Percentiles rank a stretch among this genome's conserved stretches.
Evolutionary conservation across 2,888 invertebrate genomes (phyloP).

Genomic region (Allolobophora icterica): DNA sequence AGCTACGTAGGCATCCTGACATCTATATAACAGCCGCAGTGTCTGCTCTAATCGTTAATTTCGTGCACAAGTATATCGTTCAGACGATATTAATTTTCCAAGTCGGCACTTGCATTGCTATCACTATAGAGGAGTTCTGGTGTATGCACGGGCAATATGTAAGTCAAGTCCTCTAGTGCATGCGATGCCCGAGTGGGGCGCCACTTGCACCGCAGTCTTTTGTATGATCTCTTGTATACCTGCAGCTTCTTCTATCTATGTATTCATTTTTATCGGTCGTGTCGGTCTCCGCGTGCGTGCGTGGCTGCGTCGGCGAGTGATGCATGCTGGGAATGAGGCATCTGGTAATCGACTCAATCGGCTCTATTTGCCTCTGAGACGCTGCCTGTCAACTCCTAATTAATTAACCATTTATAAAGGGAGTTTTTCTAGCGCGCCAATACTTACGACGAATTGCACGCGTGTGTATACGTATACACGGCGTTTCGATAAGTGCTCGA

Average conservation of each 20-base stretch:
- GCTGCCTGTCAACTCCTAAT: not conserved
- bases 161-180: conserved; percentile 11
- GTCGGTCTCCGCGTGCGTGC: not conserved
- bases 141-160: not conserved
- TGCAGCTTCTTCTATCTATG: not conserved
- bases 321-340: conserved; percentile 17
- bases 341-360: conserved; percentile 17
- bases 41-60: not conserved
- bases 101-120: not conserved
- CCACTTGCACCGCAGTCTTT: not conserved
- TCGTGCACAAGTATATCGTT: not conserved
- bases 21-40: not conserved
- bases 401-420: conserved; percentile 11
- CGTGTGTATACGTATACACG: not conserved
- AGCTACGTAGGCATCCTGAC: too few species aligned
- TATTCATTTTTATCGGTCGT: not conserved
- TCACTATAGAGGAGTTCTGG: conserved; percentile 13
- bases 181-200: conserved; percentile 10
- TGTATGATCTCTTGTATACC: not conserved
- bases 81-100: not conserved
- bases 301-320: conserved; percentile 1
- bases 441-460: not conserved
- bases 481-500: not conserved
- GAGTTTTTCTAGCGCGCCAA: not conserved
- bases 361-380: not conserved